Evolutionary conservation across 2,888 invertebrate genomes (phyloP), one percentile per base, ranked within the genome.

Genomic region (Ophonus ardosiacus): DNA sequence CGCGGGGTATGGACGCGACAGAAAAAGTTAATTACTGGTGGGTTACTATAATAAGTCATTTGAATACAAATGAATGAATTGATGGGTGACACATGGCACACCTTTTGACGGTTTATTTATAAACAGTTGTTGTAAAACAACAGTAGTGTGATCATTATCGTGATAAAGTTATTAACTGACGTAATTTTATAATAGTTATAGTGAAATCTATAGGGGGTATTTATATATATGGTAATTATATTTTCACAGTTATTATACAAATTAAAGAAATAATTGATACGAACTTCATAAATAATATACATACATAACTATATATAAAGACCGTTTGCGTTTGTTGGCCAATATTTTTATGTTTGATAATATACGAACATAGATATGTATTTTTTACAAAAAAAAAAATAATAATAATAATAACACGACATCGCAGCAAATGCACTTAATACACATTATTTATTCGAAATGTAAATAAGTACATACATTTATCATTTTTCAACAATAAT

Each of bases 11-110:
- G 59, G 8, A 15, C 8, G 24, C 24, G 59, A 63, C 21, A 51
- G 43, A 51, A 59, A 59, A 7, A 17, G 15, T 17, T 59, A 59
- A 59, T 59, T 38, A 68, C 63, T n/a, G 13, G 15, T 21, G 21
- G 63, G 18, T 8, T 21, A 63, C 13, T 21, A 63, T 8, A 63
- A 63, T 24, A 21, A 63, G 63, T 63, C 21, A 63, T 68, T 74
- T 74, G 43, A 74, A 74, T 74, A 74, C 40, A 74, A 74, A 74
- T 74, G 40, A 43, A 43, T 43, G 40, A 40, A 74, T 74, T 74
- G 71, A 74, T 40, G 43, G 18, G 8, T 51, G 43, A 51, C 68
- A 68, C 21, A 63, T 18, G 71, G 17, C 71, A 43, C 71, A 74
- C 71, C 71, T 43, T 43, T 17, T 74, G 68, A 31, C 71, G 43